A percentile compares a stretch with the other conserved stretches of the same genome.
Evolutionary conservation across 1,140 invertebrate genomes (phyloP).

Genomic region (Patella vulgata): DNA sequence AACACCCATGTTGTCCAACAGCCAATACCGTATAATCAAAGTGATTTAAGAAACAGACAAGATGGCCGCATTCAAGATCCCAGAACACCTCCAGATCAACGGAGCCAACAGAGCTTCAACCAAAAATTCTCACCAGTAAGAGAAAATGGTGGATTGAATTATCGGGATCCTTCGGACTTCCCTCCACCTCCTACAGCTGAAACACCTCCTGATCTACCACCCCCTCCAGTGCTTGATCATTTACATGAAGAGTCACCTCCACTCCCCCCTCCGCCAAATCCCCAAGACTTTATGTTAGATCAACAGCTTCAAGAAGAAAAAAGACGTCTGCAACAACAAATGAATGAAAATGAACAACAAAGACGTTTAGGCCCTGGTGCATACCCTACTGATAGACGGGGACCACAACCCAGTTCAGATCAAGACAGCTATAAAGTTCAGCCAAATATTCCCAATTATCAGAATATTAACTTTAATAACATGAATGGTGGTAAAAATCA

Average conservation of each 20-base stretch:
- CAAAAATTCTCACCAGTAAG: constrained; percentile 33
- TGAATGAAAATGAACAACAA: neutral
- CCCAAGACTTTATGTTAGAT: constrained; percentile 41
- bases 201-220: constrained; percentile 49
- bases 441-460: constrained; percentile 48
- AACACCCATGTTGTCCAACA: constrained; percentile 18
- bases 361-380: constrained; percentile 8
- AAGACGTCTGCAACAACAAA: constrained; percentile 34
- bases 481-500: constrained; percentile 31
- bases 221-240: constrained; percentile 47
- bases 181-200: constrained; percentile 40
- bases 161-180: constrained; percentile 28
- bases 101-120: constrained; percentile 1
- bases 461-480: constrained; percentile 51
- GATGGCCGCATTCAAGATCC: constrained; percentile 17
- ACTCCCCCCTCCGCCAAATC: constrained; percentile 49
- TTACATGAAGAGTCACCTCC: constrained; percentile 54
- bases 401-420: constrained; percentile 3
- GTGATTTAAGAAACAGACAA: no score
- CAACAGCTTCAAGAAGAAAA: constrained; percentile 45
- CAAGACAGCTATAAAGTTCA: no score
- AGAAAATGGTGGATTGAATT: neutral
- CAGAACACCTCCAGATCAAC: constrained; percentile 8
- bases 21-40: neutral
- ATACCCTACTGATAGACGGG: constrained; percentile 22